Evolutionary conservation across 2,797 vertebrate species (phyloP).

Genomic region (Octomys mimax): DNA sequence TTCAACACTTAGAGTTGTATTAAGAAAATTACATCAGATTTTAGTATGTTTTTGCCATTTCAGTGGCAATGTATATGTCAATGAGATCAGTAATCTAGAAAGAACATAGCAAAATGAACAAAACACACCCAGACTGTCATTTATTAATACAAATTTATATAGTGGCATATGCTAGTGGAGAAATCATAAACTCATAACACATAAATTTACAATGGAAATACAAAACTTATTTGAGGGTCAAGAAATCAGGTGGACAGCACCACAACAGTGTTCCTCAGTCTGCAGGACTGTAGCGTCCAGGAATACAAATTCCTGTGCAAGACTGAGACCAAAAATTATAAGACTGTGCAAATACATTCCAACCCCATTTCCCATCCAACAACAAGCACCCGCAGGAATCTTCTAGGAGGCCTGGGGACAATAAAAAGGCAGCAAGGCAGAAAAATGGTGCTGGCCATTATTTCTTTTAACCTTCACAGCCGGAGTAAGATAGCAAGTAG

Average conservation of each 20-base stretch:
- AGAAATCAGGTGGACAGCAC: slow-evolving; percentile 84
- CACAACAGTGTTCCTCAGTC: slow-evolving; percentile 75
- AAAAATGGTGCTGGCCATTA: neutral
- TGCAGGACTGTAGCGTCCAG: neutral
- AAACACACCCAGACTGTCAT: slow-evolving; percentile 74
- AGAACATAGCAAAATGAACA: slow-evolving; percentile 55
- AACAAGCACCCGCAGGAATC: neutral
- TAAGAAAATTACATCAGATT: neutral
- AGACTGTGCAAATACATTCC: slow-evolving; percentile 12
- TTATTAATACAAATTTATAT: slow-evolving; percentile 85
- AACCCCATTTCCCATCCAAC: slow-evolving; percentile 1
- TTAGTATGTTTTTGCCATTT: neutral
- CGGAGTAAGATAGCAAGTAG: neutral
- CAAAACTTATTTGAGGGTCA: slow-evolving; percentile 77
- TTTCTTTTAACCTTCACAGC: slow-evolving; percentile 49
- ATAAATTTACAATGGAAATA: slow-evolving; percentile 77
- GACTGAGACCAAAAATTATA: neutral
- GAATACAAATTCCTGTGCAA: slow-evolving; percentile 21
- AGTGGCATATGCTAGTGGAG: slow-evolving; percentile 74
- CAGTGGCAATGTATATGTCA: neutral
- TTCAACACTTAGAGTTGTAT: neutral
- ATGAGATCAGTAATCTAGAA: slow-evolving; percentile 53
- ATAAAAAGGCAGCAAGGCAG: slow-evolving; percentile 31
- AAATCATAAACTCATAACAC: slow-evolving; percentile 79
- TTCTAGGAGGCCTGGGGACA: neutral